phyloP scores from a whole-genome alignment of 2,797 vertebrate genomes.

The Siniperca scherzeri region DNA sequence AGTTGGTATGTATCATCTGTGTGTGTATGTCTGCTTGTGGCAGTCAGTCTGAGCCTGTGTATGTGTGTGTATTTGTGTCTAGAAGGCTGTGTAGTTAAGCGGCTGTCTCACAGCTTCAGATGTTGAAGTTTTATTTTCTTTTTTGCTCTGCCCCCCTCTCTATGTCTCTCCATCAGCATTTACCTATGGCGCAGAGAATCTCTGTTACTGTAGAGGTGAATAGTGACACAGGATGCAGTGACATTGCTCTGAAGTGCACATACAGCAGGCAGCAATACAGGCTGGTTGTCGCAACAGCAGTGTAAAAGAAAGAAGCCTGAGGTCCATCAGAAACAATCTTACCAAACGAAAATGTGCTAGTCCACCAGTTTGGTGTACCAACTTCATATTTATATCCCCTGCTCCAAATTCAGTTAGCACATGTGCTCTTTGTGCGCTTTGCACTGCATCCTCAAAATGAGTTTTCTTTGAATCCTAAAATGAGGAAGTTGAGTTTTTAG shows the following conservation, averaged over 20 bases:
- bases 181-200: background rate
- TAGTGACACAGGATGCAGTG: background rate
- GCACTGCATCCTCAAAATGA: background rate
- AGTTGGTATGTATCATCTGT: too few species aligned
- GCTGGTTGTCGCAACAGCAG: background rate
- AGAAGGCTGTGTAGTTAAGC: background rate
- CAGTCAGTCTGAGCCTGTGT: background rate
- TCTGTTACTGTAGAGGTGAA: background rate
- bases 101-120: background rate
- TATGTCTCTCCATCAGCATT: background rate
- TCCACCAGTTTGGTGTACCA: background rate
- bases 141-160: background rate
- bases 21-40: background rate
- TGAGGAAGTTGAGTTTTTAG: background rate
- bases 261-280: background rate
- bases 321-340: background rate
- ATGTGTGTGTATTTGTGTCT: background rate
- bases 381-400: background rate
- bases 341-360: background rate
- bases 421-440: background rate
- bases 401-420: conserved; percentile 7
- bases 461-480: background rate
- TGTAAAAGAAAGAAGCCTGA: background rate
- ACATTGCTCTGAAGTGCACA: background rate
- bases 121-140: background rate